Conservation (phyloP, 2,113 vertebrate genomes). For the Oreotragus oreotragus region DNA sequence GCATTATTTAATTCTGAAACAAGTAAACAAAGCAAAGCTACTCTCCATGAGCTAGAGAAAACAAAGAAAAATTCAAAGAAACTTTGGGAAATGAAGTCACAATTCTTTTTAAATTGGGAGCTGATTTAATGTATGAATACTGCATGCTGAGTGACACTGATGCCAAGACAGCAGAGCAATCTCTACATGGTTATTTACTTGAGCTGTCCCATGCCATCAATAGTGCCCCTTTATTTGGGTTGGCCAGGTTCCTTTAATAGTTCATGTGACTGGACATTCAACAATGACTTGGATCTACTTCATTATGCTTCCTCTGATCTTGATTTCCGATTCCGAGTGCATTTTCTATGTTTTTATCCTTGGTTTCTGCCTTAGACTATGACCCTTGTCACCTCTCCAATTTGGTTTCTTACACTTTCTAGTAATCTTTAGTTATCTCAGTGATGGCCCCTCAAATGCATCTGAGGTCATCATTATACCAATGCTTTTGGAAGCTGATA, state of each 20-base stretch:
- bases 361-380: neutral
- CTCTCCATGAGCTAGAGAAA: neutral
- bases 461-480: neutral
- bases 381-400: neutral
- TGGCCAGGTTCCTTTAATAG: neutral
- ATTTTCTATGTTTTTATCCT: neutral
- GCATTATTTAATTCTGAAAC: constrained; percentile 19
- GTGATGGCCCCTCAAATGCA: neutral
- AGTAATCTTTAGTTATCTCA: too few species aligned
- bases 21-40: neutral
- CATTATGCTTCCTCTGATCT: neutral
- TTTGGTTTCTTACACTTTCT: neutral
- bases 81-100: neutral
- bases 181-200: neutral
- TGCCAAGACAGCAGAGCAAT: neutral
- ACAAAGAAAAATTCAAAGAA: constrained; percentile 15
- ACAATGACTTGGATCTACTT: neutral
- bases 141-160: neutral
- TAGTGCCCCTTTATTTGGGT: neutral
- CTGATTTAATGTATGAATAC: neutral
- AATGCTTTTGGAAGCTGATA: neutral
- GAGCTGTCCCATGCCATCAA: neutral
- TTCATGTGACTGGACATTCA: neutral
- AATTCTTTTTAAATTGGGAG: neutral
- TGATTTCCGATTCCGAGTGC: neutral